Evolutionary conservation across 1,140 invertebrate genomes (phyloP).

Genomic region (Penaeus indicus): DNA sequence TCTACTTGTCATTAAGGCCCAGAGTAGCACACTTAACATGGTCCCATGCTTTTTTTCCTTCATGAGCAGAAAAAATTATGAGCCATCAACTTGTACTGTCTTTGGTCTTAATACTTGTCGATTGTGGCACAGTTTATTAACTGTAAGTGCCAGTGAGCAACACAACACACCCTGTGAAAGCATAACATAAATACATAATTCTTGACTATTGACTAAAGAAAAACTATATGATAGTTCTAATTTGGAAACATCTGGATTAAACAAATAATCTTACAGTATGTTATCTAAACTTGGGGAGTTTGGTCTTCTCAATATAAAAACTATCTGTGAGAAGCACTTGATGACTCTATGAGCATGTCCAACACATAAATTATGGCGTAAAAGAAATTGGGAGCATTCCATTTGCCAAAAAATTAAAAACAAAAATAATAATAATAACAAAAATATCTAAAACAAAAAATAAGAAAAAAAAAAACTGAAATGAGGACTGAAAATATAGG

Average conservation of each 20-base stretch:
- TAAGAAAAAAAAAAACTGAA: not conserved
- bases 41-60: too few species aligned
- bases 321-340: slow-evolving; percentile 54
- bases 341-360: slow-evolving; percentile 58
- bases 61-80: too few species aligned
- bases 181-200: slow-evolving; percentile 51
- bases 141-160: slow-evolving; percentile 18
- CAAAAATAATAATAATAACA: too few species aligned
- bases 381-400: slow-evolving; percentile 53
- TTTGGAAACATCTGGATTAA: slow-evolving; percentile 57
- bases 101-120: slow-evolving; percentile 24
- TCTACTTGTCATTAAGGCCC: slow-evolving; percentile 14
- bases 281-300: slow-evolving; percentile 60
- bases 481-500: slow-evolving; percentile 32
- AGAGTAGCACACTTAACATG: too few species aligned
- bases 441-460: too few species aligned
- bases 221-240: slow-evolving; percentile 44
- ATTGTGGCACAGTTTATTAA: slow-evolving; percentile 21
- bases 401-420: slow-evolving; percentile 29
- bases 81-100: too few species aligned
- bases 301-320: slow-evolving; percentile 59
- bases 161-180: slow-evolving; percentile 51
- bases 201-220: slow-evolving; percentile 43
- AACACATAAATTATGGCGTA: slow-evolving; percentile 55
- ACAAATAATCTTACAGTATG: slow-evolving; percentile 37